Conservation (phyloP, 1,140 invertebrate genomes). For the Drosophila seguyi region DNA sequence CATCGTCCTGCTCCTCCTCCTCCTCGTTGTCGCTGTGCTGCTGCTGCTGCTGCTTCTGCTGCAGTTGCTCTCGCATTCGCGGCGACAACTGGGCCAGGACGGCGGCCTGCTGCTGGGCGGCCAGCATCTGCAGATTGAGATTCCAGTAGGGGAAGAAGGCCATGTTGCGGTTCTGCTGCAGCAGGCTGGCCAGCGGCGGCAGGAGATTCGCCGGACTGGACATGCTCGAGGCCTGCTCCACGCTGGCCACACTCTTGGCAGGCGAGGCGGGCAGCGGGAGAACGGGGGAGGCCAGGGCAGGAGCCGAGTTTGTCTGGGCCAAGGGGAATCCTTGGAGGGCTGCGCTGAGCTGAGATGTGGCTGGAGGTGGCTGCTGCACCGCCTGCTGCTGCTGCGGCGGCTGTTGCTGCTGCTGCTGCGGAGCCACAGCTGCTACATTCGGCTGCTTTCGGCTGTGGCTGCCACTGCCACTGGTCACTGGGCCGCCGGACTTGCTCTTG, state of each 20-base stretch:
- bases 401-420: conserved; percentile 40
- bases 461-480: conserved; percentile 13
- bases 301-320: conserved; percentile 40
- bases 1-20: conserved; percentile 76
- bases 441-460: conserved; percentile 25
- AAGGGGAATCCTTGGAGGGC: conserved; percentile 65
- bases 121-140: conserved; percentile 84
- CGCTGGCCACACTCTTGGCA: conserved; percentile 64
- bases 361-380: conserved; percentile 12
- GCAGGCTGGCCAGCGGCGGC: conserved; percentile 74
- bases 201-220: conserved; percentile 59
- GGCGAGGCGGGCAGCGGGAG: conserved; percentile 56
- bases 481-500: conserved; percentile 87
- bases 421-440: conserved; percentile 45
- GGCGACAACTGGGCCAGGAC: conserved; percentile 79
- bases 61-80: conserved; percentile 68
- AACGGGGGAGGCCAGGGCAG: conserved; percentile 26
- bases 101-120: conserved; percentile 83
- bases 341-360: conserved; percentile 64
- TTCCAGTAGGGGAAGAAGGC: conserved; percentile 85
- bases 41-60: conserved; percentile 69
- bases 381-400: conserved; percentile 32
- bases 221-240: conserved; percentile 47
- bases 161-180: conserved; percentile 83
- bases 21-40: conserved; percentile 53